These are phyloP conservation scores for Pseudolaguvia tuberculata DNA, from an alignment of 2,113 vertebrate species.

Conservation along the genomic window DNA sequence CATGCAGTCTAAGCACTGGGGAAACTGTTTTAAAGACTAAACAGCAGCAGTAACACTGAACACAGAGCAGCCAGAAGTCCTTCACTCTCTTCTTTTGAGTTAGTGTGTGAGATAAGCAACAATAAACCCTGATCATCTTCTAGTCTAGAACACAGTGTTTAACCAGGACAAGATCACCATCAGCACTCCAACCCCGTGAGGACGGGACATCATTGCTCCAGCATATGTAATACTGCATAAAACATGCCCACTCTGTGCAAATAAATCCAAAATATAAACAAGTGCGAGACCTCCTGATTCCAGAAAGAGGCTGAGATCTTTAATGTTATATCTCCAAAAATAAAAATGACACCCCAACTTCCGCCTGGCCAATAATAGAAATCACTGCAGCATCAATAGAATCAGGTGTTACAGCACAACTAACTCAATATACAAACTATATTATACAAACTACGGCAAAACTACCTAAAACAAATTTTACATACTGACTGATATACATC, in stretches of 20 bases:
- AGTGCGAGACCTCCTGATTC: not conserved
- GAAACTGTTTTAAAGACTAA: slow-evolving; percentile 59
- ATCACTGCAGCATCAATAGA: not conserved
- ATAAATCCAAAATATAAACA: not conserved
- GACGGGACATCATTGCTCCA: not conserved
- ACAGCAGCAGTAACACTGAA: slow-evolving; percentile 23
- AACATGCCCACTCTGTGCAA: not conserved
- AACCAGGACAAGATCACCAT: not conserved
- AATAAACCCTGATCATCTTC: too few relatives aligned
- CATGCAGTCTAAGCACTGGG: slow-evolving; percentile 67
- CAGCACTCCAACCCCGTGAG: not conserved
- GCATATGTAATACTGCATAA: too few relatives aligned
- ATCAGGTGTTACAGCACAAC: not conserved
- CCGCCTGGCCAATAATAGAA: not conserved
- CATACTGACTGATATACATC: too few relatives aligned
- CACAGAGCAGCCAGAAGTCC: slow-evolving; percentile 59
- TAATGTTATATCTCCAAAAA: too few relatives aligned
- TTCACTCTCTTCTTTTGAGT: slow-evolving; percentile 37
- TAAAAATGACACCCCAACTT: not conserved
- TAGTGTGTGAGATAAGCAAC: not conserved
- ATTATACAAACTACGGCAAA: too few relatives aligned
- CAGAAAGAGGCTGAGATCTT: not conserved
- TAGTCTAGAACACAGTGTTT: not conserved
- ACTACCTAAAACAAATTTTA: too few relatives aligned
- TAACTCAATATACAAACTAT: too few relatives aligned